These are phyloP conservation scores for Drosophila ohnishii DNA, from an alignment of 1,140 invertebrate genomes.

Conservation along the genomic window DNA sequence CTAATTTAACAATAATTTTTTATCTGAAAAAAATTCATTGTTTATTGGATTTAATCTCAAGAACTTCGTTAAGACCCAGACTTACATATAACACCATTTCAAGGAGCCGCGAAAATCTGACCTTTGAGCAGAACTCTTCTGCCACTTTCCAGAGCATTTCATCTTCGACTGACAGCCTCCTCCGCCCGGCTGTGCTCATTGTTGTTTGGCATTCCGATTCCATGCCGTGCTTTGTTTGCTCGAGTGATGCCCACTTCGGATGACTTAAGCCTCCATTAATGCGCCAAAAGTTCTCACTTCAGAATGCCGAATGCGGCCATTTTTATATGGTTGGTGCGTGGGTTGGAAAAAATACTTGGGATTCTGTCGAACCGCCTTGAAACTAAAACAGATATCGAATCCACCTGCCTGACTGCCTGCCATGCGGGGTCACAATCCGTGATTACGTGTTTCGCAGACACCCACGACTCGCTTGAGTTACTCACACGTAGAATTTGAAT, in stretches of 20 bases:
- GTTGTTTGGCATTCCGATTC: conserved; percentile 30
- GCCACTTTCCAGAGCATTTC: conserved; percentile 35
- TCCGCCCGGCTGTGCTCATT: conserved; percentile 9
- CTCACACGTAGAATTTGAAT: conserved; percentile 55
- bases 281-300: conserved; percentile 69
- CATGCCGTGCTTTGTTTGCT: conserved; percentile 39
- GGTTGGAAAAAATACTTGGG: conserved; percentile 35
- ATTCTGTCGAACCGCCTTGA: conserved; percentile 38
- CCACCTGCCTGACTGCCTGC: conserved; percentile 45
- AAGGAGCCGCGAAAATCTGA: not conserved
- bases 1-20: not conserved
- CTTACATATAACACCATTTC: not conserved
- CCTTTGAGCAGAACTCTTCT: conserved; percentile 6
- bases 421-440: conserved; percentile 37
- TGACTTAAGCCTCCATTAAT: conserved; percentile 69
- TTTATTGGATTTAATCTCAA: not conserved
- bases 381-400: conserved; percentile 38
- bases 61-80: not conserved
- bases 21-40: not conserved
- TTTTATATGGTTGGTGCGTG: conserved; percentile 40
- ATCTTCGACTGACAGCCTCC: conserved; percentile 30
- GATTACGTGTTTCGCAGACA: conserved; percentile 60
- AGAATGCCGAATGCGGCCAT: conserved; percentile 61
- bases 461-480: conserved; percentile 50
- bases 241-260: conserved; percentile 63